Base-by-base conservation (phyloP, 2,113 vertebrate species). In the Chlorocebus sabaeus region DNA sequence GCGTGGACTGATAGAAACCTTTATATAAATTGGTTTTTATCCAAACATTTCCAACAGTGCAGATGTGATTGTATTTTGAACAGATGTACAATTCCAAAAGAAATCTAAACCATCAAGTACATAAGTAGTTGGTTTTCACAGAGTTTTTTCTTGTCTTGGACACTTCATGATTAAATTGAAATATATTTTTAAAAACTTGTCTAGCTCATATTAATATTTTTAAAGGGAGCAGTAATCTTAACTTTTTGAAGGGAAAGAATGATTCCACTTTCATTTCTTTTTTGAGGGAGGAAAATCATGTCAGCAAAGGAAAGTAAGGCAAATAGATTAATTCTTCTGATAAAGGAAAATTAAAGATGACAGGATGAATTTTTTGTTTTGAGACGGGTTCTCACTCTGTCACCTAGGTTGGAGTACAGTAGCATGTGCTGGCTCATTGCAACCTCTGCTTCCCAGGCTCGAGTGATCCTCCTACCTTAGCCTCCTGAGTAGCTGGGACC, bases 1-100 rank as follows among this genome's bases (percentile, higher is more conserved):
- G 48, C 27, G n/a, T 73, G 35, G 40, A 50, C 59, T 81, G n/a
- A 30, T 72, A 52, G 78, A 55, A 82, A 68, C 38, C 23, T 45
- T 70, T 68, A n/a, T 72, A 40, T 55, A 78, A 68, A 81, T 32
- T 87, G n/a, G 3, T 90, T 95, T 95, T 96, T 76, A 82, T 81
- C 22, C 16, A 87, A 40, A 79, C 8, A 40, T 87, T 93, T 79
- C 32, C 32, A 78, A 22, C 30, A 93, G 38, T 50, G 43, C 32
- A 87, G 30, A 35, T 67, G 13, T 68, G 18, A n/a, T 64, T 84
- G 30, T 68, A 18, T 68, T 93, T 81, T 90, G 57, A 87, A 81
- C 22, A 89, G 72, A 80, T 82, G 5, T 68, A 61, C 35, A 67
- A 59, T 78, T 93, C 17, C 59, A 68, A 59, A 72, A 82, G 73